Conservation (phyloP, 2,888 invertebrate species). For the Zootermopsis nevadensis region DNA sequence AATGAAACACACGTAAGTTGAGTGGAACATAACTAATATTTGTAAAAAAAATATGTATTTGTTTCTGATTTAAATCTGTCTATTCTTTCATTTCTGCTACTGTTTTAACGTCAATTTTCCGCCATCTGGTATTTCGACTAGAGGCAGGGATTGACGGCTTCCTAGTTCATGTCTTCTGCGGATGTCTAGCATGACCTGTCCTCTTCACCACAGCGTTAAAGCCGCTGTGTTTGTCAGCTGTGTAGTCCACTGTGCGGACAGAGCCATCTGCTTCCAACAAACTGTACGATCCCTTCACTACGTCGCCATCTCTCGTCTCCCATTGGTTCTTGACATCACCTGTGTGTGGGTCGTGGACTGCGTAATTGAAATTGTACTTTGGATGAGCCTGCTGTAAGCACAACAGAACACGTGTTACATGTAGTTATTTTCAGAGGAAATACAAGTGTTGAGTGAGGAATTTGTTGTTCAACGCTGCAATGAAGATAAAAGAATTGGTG, state of each 20-base stretch:
- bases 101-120: too few species aligned
- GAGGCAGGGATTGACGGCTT: too few species aligned
- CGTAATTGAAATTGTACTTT: slow-evolving; percentile 45
- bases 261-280: slow-evolving; percentile 46
- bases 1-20: too few species aligned
- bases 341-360: slow-evolving; percentile 45
- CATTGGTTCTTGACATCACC: slow-evolving; percentile 49
- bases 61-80: too few species aligned
- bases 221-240: slow-evolving; percentile 57
- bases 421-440: too few species aligned
- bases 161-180: background rate
- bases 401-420: background rate
- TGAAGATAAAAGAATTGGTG: too few species aligned
- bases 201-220: slow-evolving; percentile 57
- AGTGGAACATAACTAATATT: too few species aligned
- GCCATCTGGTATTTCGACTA: too few species aligned
- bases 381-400: slow-evolving; percentile 39
- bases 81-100: too few species aligned
- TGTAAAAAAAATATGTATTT: too few species aligned
- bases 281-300: slow-evolving; percentile 46
- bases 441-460: too few species aligned
- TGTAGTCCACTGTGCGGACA: slow-evolving; percentile 56
- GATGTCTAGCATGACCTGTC: slow-evolving; percentile 53
- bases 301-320: slow-evolving; percentile 46
- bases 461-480: too few species aligned